Base-by-base conservation (phyloP, 2,797 vertebrate genomes). In the Distichodus sexfasciatus region DNA sequence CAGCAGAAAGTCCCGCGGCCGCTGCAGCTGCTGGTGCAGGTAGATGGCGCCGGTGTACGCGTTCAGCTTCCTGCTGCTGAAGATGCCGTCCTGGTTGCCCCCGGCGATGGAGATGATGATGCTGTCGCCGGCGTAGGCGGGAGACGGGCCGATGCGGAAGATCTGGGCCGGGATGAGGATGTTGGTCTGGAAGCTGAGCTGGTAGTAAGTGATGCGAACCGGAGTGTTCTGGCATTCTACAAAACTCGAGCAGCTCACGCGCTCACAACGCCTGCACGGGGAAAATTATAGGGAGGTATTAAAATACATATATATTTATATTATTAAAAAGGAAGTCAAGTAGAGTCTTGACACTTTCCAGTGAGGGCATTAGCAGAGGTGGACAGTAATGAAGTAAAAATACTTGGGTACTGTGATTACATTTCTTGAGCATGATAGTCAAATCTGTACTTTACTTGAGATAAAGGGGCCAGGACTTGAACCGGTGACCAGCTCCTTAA, bases 91-190 rank as follows among this genome's bases (percentile, higher is more conserved):
- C 75, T 94, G 93, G 0, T 99, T 96, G 29, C 96, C 96, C 36
- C 80, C 82, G 40, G 87, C 91, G 86, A 99, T 93, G 70, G 88
- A 89, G 71, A 99, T 90, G 5, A 95, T 84, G 24, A 98, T 93
- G 82, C 89, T 95, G 90, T 99, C 96, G 0, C 95, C 95, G 0
- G 94, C 85, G 59, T 94, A 97, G 75, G 92, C 94, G 0, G 96
- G 96, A 0, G 95, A 95, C 0, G 96, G 96, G 7, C 94, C 94
- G 28, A 99, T 99, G 36, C 95, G 94, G 87, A 99, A 99, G 83
- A 98, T 95, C 82, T 96, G 94, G 0, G 95, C 92, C 0, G 96
- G 96, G 76, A 96, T 89, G 75, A 94, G 76, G 0, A 95, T 94
- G 77, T 95, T 94, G 36, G 92, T 94, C 84, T 96, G 96, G 87